Percentiles rank a stretch among this genome's conserved stretches.
Evolutionary conservation across 1,140 invertebrate genomes (phyloP).

Genomic region (Luehdorfia chinensis): DNA sequence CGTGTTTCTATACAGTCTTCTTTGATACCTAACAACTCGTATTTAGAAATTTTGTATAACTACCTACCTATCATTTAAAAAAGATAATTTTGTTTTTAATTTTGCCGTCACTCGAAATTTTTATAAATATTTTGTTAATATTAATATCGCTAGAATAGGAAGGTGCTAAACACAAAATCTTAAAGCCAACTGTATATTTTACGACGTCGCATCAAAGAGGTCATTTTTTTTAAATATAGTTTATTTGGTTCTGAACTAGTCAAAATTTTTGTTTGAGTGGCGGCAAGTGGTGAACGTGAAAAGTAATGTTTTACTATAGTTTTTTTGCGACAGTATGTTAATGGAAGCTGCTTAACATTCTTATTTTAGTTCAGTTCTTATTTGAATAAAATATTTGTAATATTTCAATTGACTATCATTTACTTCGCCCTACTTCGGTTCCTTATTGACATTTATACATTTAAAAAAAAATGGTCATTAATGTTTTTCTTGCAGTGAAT

Average conservation of each 20-base stretch:
- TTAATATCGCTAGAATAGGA: slow-evolving; percentile 36
- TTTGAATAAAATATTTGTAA: slow-evolving; percentile 76
- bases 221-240: slow-evolving; percentile 27
- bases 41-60: slow-evolving; percentile 68
- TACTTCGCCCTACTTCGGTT: slow-evolving; percentile 5
- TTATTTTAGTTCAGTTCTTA: slow-evolving; percentile 68
- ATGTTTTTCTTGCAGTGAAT: no score
- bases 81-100: slow-evolving; percentile 26
- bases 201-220: slow-evolving; percentile 21
- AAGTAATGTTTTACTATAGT: slow-evolving; percentile 32
- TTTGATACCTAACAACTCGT: slow-evolving; percentile 65
- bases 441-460: no score
- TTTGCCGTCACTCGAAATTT: slow-evolving; percentile 34
- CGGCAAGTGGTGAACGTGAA: slow-evolving; percentile 38
- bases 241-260: slow-evolving; percentile 58
- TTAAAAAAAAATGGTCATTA: not conserved
- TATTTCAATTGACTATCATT: slow-evolving; percentile 47
- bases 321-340: slow-evolving; percentile 44
- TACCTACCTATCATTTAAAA: slow-evolving; percentile 33
- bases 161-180: slow-evolving; percentile 51
- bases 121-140: slow-evolving; percentile 12
- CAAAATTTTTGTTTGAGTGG: slow-evolving; percentile 63
- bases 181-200: slow-evolving; percentile 30
- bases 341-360: slow-evolving; percentile 57
- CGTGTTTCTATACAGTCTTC: slow-evolving; percentile 67